Base-by-base conservation (phyloP, 2,113 vertebrate genomes). In the Laticauda laticaudata region DNA sequence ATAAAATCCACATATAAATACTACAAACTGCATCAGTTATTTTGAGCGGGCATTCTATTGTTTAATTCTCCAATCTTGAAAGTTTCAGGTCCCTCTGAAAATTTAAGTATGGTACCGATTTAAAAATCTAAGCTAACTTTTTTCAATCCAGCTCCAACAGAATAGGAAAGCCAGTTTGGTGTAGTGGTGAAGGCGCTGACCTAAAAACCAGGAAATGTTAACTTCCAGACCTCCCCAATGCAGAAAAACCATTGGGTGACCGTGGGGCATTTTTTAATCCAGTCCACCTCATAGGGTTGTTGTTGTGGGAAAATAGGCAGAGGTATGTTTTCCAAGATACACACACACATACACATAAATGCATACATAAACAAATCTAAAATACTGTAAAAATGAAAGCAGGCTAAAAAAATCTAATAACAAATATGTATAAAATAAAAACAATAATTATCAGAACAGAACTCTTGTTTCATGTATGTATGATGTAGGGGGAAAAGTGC, bases 11-110 rank as follows among this genome's bases (percentile, higher is more conserved):
- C 95, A 96, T 96, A 97, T 95, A 96, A 97, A 97, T 95, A 96
- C 97, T 96, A 97, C 97, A 98, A 98, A 97, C 97, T 97, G 96
- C 94, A 87, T 96, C 94, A 97, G 96, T 96, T 95, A 97, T 97
- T 96, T 95, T 96, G 94, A 92, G 89, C 97, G 94, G 95, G 93
- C 96, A 51, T 89, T 95, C 91, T 96, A 97, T 96, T 97, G 95
- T 95, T 96, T 96, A 97, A 97, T 97, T 95, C 96, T 97, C 94
- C 97, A 96, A 96, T 96, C 96, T 97, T 95, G 95, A 90, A 96
- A 93, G 34, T 39, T 39, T 81, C 69, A 21, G 69, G 69, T 18
- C 15, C 75, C 75, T 81, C 75, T 81, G 34, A 43, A 81, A 39
- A 81, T 81, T 81, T 81, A 81, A 81, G 34, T 43, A 51, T 8